Evolutionary conservation across 2,888 invertebrate genomes (phyloP).

Genomic region (Lathronympha strigana): DNA sequence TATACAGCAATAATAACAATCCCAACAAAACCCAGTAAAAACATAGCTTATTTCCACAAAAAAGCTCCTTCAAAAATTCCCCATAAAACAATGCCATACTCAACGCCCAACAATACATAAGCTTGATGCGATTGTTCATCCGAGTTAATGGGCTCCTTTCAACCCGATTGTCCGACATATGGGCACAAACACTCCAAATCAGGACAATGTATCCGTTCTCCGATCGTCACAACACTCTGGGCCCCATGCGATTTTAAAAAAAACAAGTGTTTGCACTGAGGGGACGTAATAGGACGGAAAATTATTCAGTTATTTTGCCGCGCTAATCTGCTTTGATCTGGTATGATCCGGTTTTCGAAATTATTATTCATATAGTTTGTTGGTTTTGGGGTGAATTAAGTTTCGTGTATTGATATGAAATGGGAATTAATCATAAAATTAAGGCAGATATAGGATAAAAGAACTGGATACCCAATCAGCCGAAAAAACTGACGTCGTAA

Average conservation of each 20-base stretch:
- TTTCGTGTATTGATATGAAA: too few relatives aligned
- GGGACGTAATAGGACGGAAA: slow-evolving; percentile 55
- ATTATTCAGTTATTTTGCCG: slow-evolving; percentile 41
- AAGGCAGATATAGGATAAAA: too few relatives aligned
- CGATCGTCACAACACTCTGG: slow-evolving; percentile 74
- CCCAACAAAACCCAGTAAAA: neutral
- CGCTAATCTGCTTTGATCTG: slow-evolving; percentile 68
- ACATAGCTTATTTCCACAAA: neutral
- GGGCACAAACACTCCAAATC: slow-evolving; percentile 20
- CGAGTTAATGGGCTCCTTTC: slow-evolving; percentile 18
- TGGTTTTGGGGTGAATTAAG: neutral
- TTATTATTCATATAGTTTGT: slow-evolving; percentile 25
- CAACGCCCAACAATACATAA: neutral
- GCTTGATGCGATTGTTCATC: slow-evolving; percentile 13
- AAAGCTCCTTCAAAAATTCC: neutral
- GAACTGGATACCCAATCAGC: too few relatives aligned
- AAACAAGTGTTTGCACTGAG: slow-evolving; percentile 81
- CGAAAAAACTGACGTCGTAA: too few relatives aligned
- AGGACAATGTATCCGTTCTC: slow-evolving; percentile 42
- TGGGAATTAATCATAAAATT: too few relatives aligned
- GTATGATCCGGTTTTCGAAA: slow-evolving; percentile 15
- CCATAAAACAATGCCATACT: slow-evolving; percentile 19
- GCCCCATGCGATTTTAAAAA: slow-evolving; percentile 64
- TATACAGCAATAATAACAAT: neutral
- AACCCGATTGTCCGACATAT: slow-evolving; percentile 23